Conservation (phyloP, 2,113 vertebrate genomes). For the Trochalopteron elliotii region DNA sequence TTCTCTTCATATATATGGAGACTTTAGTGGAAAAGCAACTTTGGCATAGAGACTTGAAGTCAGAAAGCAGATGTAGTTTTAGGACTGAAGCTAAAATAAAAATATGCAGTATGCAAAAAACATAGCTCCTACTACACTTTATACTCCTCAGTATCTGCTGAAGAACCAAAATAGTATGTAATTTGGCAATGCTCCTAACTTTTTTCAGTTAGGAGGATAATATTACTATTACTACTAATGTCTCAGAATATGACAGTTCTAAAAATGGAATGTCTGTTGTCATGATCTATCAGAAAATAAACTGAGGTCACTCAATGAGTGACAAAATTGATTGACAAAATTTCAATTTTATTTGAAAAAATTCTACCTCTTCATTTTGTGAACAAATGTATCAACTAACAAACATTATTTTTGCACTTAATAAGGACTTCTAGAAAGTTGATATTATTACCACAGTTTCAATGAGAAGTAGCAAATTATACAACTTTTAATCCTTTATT, state of each 20-base stretch:
- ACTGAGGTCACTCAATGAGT: not conserved
- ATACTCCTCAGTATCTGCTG: not conserved
- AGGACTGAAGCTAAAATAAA: not conserved
- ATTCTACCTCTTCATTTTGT: not conserved
- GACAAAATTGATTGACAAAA: not conserved
- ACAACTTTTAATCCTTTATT: not conserved
- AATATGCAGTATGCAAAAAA: not conserved
- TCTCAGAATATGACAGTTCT: not conserved
- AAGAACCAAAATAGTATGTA: not conserved
- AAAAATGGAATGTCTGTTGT: not conserved
- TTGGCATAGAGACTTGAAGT: not conserved
- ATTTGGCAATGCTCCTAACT: not conserved
- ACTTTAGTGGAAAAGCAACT: not conserved
- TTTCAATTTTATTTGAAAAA: not conserved
- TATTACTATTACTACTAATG: no score
- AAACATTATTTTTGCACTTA: constrained; percentile 1
- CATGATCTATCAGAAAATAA: not conserved
- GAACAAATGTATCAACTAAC: not conserved
- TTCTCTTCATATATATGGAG: not conserved
- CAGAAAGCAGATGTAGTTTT: not conserved
- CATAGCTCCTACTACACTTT: not conserved
- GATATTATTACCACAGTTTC: not conserved
- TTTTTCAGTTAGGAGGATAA: not conserved
- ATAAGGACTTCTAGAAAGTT: not conserved
- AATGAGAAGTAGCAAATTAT: not conserved